Percentiles rank a stretch among this genome's conserved stretches.
Evolutionary conservation across 2,797 vertebrate species (phyloP).

Genomic region (Chanos chanos): DNA sequence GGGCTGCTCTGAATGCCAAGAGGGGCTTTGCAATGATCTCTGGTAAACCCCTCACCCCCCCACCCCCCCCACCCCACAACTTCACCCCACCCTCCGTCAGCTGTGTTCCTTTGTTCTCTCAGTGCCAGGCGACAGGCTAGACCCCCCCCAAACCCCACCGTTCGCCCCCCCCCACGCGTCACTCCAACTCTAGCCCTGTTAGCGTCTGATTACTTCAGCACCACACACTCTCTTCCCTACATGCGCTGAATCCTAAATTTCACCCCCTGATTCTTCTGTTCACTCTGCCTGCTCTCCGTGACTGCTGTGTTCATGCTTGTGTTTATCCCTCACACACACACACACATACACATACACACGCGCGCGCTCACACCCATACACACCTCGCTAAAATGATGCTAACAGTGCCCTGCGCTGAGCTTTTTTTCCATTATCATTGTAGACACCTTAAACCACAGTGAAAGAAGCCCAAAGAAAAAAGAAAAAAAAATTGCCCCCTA

Average conservation of each 20-base stretch:
- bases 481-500: background rate
- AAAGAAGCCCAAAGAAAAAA: background rate
- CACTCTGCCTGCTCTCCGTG: slow-evolving; percentile 30
- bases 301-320: slow-evolving; percentile 50
- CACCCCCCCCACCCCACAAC: too few relatives aligned
- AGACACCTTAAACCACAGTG: too few relatives aligned
- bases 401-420: too few relatives aligned
- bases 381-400: slow-evolving; percentile 27
- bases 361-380: slow-evolving; percentile 11
- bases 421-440: too few relatives aligned
- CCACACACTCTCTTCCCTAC: too few relatives aligned
- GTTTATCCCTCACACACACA: slow-evolving; percentile 30
- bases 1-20: slow-evolving; percentile 46
- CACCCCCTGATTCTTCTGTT: slow-evolving; percentile 10
- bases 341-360: background rate
- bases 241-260: too few relatives aligned
- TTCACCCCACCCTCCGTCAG: slow-evolving; percentile 43
- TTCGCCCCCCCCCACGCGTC: slow-evolving; percentile 14
- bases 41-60: too few relatives aligned
- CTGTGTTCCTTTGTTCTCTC: slow-evolving; percentile 43
- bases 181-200: too few relatives aligned
- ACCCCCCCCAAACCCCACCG: too few relatives aligned
- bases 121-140: slow-evolving; percentile 35
- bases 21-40: slow-evolving; percentile 43
- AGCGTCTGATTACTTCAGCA: too few relatives aligned